Evolutionary conservation across 37 sponge, comb jelly and placozoan species (phyloP).

Genomic region (Spongia lamella): DNA sequence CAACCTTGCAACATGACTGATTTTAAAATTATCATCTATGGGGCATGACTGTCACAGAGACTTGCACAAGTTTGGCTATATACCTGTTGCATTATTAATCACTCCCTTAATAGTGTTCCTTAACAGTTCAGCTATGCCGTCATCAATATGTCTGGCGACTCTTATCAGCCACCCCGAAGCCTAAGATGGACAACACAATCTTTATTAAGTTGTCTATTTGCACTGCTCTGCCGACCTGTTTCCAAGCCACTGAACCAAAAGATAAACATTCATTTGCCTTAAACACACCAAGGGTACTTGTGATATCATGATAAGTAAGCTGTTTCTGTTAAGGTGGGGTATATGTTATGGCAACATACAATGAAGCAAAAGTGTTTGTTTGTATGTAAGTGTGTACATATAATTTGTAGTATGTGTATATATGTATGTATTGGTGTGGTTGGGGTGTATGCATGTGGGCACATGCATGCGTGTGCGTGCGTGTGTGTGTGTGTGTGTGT

Average conservation of each 20-base stretch:
- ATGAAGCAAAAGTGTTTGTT: too few species aligned
- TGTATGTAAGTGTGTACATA: too few species aligned
- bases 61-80: too few species aligned
- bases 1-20: too few species aligned
- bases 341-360: not conserved
- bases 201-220: not conserved
- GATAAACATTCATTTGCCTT: slow-evolving; percentile 47
- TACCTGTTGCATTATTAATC: not conserved
- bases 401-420: too few species aligned
- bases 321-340: slow-evolving; percentile 1
- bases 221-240: slow-evolving; percentile 19
- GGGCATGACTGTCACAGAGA: too few species aligned
- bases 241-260: slow-evolving; percentile 53
- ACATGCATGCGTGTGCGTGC: too few species aligned
- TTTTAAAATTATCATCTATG: too few species aligned
- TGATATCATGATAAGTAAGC: slow-evolving; percentile 41
- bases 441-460: too few species aligned
- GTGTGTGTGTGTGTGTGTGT: too few species aligned
- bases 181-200: not conserved
- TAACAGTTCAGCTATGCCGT: not conserved
- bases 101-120: not conserved
- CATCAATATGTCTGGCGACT: not conserved
- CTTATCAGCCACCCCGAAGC: not conserved
- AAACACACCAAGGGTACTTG: slow-evolving; percentile 48
- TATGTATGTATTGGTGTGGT: too few species aligned